Percentiles rank a stretch among this genome's conserved stretches.
These are phyloP conservation scores for Scaptodrosophila latifasciaeformis DNA, from an alignment of 2,888 invertebrate species.

Conservation along the genomic window DNA sequence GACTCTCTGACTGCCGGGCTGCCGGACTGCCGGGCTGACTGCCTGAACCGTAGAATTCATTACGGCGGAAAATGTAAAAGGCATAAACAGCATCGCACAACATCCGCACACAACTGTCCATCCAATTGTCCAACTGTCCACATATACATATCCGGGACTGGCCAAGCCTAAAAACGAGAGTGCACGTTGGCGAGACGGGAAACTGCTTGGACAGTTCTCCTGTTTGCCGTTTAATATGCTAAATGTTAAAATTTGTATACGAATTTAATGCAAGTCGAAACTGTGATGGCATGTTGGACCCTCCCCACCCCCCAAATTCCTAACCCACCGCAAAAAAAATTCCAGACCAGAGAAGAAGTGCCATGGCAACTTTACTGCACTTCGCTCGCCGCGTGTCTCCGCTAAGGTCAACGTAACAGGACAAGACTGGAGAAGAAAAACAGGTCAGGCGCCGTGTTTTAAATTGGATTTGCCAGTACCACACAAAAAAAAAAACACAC, in stretches of 20 bases:
- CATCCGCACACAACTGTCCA: too few species aligned
- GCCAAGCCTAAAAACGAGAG: neutral
- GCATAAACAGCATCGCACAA: slow-evolving; percentile 63
- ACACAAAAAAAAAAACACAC: too few species aligned
- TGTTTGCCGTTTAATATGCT: slow-evolving; percentile 49
- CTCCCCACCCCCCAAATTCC: too few species aligned
- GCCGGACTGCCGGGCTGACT: slow-evolving; percentile 12
- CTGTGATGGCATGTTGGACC: too few species aligned
- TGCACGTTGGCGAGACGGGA: slow-evolving; percentile 46
- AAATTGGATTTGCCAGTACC: neutral
- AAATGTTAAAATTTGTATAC: slow-evolving; percentile 49
- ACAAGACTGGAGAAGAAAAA: neutral
- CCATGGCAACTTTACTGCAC: too few species aligned
- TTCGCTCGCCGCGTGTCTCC: slow-evolving; percentile 1
- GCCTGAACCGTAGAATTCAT: slow-evolving; percentile 57
- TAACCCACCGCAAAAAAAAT: too few species aligned
- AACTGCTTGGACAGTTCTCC: slow-evolving; percentile 29
- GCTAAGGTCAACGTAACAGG: neutral
- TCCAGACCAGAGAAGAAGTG: too few species aligned
- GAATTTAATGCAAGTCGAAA: slow-evolving; percentile 49
- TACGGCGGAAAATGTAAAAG: slow-evolving; percentile 62
- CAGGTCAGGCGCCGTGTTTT: neutral
- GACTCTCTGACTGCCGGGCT: slow-evolving; percentile 2
- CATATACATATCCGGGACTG: slow-evolving; percentile 30
- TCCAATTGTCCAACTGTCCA: slow-evolving; percentile 30